Percentiles rank a stretch among this genome's conserved stretches.
phyloP scores from a whole-genome alignment of 1,140 invertebrate genomes.

The Solenopsis invicta region DNA sequence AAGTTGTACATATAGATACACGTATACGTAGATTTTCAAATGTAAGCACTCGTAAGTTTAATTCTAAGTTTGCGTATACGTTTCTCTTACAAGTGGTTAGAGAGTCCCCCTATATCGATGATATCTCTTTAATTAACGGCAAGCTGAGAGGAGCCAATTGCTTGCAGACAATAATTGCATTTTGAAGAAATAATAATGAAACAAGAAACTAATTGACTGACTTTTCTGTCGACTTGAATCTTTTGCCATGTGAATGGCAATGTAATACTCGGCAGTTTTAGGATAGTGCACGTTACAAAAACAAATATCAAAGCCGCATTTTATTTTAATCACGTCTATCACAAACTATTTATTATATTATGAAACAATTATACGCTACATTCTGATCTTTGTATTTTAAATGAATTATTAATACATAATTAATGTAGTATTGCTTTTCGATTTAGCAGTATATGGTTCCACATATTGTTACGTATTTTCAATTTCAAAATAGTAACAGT shows the following conservation, averaged over 20 bases:
- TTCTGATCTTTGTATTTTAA: background rate
- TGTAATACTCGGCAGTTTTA: background rate
- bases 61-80: no score
- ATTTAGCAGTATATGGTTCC: background rate
- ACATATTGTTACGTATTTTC: background rate
- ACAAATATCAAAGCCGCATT: background rate
- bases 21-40: no score
- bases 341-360: background rate
- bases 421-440: background rate
- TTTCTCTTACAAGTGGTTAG: no score
- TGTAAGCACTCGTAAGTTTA: no score
- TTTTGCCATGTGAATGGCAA: background rate
- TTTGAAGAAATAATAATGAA: background rate
- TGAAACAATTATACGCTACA: background rate
- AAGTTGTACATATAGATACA: no score
- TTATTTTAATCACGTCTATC: background rate
- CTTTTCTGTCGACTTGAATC: background rate
- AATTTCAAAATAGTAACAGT: background rate
- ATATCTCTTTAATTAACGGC: background rate
- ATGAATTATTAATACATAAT: background rate
- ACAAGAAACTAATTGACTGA: background rate
- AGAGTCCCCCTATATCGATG: no score
- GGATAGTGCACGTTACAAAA: background rate
- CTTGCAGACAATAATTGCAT: background rate
- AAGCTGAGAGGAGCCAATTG: background rate